Evolutionary conservation across 2,113 vertebrate genomes (phyloP).

Genomic region (Nerophis ophidion): DNA sequence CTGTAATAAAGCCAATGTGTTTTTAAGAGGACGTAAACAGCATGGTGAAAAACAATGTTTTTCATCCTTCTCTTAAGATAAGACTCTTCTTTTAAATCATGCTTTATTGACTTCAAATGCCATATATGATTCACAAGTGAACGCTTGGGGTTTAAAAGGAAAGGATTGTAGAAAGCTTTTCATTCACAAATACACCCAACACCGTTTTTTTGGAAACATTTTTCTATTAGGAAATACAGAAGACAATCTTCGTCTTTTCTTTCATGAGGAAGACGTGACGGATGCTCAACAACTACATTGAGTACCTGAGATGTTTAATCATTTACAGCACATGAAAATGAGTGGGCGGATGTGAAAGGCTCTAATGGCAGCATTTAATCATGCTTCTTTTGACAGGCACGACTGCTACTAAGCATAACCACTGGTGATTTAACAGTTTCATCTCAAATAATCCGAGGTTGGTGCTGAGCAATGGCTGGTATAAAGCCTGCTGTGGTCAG

Average conservation of each 20-base stretch:
- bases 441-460: conserved; percentile 8
- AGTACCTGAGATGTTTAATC: conserved; percentile 5
- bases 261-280: conserved; percentile 3
- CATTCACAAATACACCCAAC: background rate
- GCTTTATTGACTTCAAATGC: background rate
- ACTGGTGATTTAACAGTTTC: conserved; percentile 13
- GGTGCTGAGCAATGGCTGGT: conserved; percentile 1
- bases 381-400: conserved; percentile 18
- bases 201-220: conserved; percentile 1
- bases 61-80: conserved; percentile 71
- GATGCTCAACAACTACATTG: conserved; percentile 10
- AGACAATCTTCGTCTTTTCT: background rate
- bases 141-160: too few relatives aligned
- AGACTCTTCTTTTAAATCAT: conserved; percentile 41
- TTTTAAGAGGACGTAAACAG: conserved; percentile 67
- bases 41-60: conserved; percentile 78
- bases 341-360: conserved; percentile 1
- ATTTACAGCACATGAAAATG: conserved; percentile 15
- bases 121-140: background rate
- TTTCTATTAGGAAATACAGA: background rate
- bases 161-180: conserved; percentile 2
- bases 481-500: conserved; percentile 1
- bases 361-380: conserved; percentile 18
- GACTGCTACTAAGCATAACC: background rate
- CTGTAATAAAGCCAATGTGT: conserved; percentile 43